These are phyloP conservation scores for Amphipoea lucens DNA, from an alignment of 2,888 invertebrate genomes.

Conservation along the genomic window DNA sequence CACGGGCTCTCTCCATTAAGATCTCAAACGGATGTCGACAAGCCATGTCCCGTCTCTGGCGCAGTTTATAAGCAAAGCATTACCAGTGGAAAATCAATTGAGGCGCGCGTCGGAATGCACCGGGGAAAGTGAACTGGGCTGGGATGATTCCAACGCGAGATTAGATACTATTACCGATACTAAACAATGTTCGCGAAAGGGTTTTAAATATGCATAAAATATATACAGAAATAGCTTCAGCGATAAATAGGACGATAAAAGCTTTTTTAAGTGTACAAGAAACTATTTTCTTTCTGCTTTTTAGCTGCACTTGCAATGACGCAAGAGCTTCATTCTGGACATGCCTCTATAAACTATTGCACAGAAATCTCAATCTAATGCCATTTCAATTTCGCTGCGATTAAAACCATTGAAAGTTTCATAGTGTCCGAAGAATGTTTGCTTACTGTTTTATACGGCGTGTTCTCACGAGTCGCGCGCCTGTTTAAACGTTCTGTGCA, in stretches of 20 bases:
- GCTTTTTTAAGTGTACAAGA: slow-evolving; percentile 11
- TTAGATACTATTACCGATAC: slow-evolving; percentile 63
- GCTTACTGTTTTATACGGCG: slow-evolving; percentile 75
- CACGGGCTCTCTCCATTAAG: slow-evolving; percentile 68
- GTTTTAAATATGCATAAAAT: slow-evolving; percentile 51
- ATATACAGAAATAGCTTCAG: slow-evolving; percentile 30
- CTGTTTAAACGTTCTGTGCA: slow-evolving; percentile 76
- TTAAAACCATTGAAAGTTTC: slow-evolving; percentile 65
- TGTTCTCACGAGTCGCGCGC: slow-evolving; percentile 84
- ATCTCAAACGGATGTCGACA: slow-evolving; percentile 70
- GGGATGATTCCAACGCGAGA: slow-evolving; percentile 58
- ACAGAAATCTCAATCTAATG: slow-evolving; percentile 39
- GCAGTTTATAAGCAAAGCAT: slow-evolving; percentile 66
- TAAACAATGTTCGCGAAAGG: slow-evolving; percentile 46
- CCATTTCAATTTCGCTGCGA: slow-evolving; percentile 55
- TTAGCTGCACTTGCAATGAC: slow-evolving; percentile 1
- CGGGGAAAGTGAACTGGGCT: slow-evolving; percentile 68
- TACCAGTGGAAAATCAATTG: slow-evolving; percentile 71
- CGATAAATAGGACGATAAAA: slow-evolving; percentile 31
- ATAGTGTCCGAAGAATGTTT: slow-evolving; percentile 70
- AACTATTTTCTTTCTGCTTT: slow-evolving; percentile 11
- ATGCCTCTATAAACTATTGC: slow-evolving; percentile 19
- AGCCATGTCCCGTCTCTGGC: slow-evolving; percentile 62
- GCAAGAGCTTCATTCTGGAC: not conserved
- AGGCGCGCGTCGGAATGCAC: slow-evolving; percentile 67